Conservation (phyloP, 2,888 invertebrate species). For the Diarsia brunnea region DNA sequence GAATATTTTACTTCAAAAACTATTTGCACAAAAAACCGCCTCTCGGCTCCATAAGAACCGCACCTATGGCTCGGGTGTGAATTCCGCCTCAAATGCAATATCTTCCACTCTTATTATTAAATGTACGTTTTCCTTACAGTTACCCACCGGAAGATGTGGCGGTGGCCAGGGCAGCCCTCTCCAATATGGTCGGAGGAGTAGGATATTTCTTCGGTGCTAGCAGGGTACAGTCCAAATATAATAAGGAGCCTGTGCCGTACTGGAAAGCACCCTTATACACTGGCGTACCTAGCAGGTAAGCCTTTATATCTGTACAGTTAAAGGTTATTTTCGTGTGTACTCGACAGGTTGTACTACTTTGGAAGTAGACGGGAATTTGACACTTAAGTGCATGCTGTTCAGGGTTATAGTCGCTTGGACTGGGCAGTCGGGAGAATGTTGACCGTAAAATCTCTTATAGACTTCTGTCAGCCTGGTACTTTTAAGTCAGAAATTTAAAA, state of each 20-base stretch:
- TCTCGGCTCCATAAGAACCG: too few species aligned
- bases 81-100: too few species aligned
- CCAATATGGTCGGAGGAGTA: constrained; percentile 98
- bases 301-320: fast-evolving
- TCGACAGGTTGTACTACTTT: neutral
- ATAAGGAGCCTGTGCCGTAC: constrained; percentile 96
- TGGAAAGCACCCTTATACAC: constrained; percentile 98
- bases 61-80: too few species aligned
- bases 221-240: constrained; percentile 95
- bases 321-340: neutral
- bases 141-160: constrained; percentile 92
- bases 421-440: neutral
- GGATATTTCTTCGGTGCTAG: constrained; percentile 99
- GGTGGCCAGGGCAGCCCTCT: constrained; percentile 96
- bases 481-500: neutral
- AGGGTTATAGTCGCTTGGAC: neutral
- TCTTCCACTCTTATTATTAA: too few species aligned
- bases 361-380: neutral
- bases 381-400: neutral
- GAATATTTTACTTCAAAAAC: too few species aligned
- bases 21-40: too few species aligned
- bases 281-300: constrained; percentile 92
- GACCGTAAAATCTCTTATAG: neutral
- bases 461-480: neutral
- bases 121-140: constrained; percentile 71